Base-by-base conservation (phyloP, 2,888 invertebrate genomes). In the Nemotelus pantherinus region DNA sequence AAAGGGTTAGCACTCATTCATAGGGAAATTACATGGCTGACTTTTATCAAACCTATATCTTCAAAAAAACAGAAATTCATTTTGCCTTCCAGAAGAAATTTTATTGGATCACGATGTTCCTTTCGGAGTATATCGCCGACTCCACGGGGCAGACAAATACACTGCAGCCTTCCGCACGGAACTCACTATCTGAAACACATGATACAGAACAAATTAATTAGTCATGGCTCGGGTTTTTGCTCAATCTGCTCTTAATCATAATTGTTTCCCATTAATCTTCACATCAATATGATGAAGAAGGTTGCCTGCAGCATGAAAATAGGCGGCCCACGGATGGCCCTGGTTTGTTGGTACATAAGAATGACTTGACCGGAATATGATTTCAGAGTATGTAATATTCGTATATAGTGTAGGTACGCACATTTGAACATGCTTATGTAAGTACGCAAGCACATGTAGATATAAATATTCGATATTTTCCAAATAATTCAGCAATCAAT, bases 171-270 rank as follows among this genome's bases (percentile, higher is more conserved):
- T 74, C 74, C 45, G 25, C 70, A 43, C 70, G 74, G 41, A n/a
- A 45, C 48, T 39, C 50, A 5, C 39, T 50, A 50, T 50, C 25
- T 60, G 39, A 58, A 60, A 60, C 74, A 48, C 39, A 25, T 74
- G 74, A 74, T 74, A 63, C 48, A 63, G 74, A 74, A 74, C 74
- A 63, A 74, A 74, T 74, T 74, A 74, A 74, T 74, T 74, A 60
- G 74, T 60, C 74, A 74, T 74, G 74, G 63, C 2, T 63, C n/a
- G 48, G n/a, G 74, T 74, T 74, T 60, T 60, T 41, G 60, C 60
- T 60, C 63, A 74, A 72, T 72, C 58, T 60, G 74, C n/a, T 47
- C 50, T 63, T 74, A 74, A 74, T 74, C 70, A 55, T 70, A 43
- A 70, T 70, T 70, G 70, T 53, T 47, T 39, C 55, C 39, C 53